Conservation (phyloP, 2,113 vertebrate species). For the Pagrus major region DNA sequence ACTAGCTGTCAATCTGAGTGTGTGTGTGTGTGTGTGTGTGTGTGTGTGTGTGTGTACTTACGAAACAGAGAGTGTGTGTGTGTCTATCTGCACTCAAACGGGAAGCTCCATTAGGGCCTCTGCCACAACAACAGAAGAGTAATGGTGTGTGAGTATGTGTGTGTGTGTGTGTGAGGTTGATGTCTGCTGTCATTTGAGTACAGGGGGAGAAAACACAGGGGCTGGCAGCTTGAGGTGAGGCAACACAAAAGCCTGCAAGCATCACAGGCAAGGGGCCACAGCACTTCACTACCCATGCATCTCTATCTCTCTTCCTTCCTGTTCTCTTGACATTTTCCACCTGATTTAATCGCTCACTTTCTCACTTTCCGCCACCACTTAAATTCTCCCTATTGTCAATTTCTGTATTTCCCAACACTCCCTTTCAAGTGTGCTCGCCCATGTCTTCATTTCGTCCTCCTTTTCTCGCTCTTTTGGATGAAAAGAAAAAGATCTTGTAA, state of each 20-base stretch:
- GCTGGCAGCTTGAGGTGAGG: constrained; percentile 66
- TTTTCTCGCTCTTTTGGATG: constrained; percentile 14
- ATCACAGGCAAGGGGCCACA: constrained; percentile 51
- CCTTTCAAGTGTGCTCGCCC: not conserved
- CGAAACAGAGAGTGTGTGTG: constrained; percentile 52
- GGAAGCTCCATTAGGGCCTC: constrained; percentile 74
- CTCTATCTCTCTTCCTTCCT: constrained; percentile 28
- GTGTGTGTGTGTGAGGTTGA: constrained; percentile 60
- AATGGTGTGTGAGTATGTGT: constrained; percentile 63
- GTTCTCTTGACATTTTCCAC: constrained; percentile 51
- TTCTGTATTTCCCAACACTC: not conserved
- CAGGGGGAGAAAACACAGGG: constrained; percentile 61
- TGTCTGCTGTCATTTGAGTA: constrained; percentile 76
- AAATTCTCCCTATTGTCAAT: constrained; percentile 1
- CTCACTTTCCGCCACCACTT: constrained; percentile 26
- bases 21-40: constrained; percentile 52
- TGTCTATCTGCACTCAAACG: constrained; percentile 67
- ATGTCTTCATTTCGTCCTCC: not conserved
- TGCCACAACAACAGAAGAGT: constrained; percentile 75
- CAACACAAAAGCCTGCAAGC: constrained; percentile 62
- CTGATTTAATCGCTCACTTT: constrained; percentile 43
- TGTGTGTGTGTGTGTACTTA: constrained; percentile 55
- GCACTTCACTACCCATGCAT: constrained; percentile 22
- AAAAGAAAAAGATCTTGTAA: constrained; percentile 15
- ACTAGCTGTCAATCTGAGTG: constrained; percentile 78